These are phyloP conservation scores for Leptinotarsa defecta DNA, from an alignment of 1,140 invertebrate genomes.

Conservation along the genomic window DNA sequence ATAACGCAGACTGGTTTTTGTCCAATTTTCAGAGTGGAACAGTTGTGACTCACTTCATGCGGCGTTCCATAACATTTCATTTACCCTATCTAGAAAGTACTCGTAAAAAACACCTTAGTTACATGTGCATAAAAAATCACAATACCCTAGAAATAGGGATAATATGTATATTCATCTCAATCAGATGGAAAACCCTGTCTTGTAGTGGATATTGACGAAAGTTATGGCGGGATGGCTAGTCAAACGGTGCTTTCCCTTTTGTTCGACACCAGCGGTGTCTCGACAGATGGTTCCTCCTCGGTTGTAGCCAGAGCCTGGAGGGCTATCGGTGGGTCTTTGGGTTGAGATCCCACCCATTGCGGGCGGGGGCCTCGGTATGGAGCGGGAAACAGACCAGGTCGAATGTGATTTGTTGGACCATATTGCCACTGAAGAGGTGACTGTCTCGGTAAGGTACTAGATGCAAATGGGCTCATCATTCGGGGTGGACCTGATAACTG, in stretches of 20 bases:
- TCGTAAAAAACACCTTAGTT: not conserved
- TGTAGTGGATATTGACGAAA: constrained; percentile 12
- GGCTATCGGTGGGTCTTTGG: constrained; percentile 56
- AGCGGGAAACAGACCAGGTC: constrained; percentile 52
- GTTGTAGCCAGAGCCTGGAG: constrained; percentile 53
- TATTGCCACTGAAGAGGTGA: constrained; percentile 54
- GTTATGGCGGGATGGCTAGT: constrained; percentile 55
- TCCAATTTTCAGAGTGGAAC: too few relatives aligned
- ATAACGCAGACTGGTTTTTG: too few relatives aligned
- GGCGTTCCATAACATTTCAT: too few relatives aligned
- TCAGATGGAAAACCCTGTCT: constrained; percentile 27
- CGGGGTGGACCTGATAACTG: constrained; percentile 44
- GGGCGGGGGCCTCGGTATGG: constrained; percentile 46
- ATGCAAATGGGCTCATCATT: constrained; percentile 54
- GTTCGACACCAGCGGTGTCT: constrained; percentile 61
- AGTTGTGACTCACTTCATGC: too few relatives aligned
- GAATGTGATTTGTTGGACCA: constrained; percentile 51
- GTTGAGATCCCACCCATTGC: constrained; percentile 40
- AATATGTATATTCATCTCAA: not conserved
- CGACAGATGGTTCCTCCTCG: constrained; percentile 59
- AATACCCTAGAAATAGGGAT: not conserved
- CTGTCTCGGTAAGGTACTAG: constrained; percentile 60
- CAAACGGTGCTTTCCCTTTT: constrained; percentile 64
- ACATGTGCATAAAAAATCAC: constrained; percentile 4
- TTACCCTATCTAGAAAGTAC: not conserved